These are phyloP conservation scores for Ophioninae sp. DNA, from an alignment of 2,888 invertebrate species.

Conservation along the genomic window DNA sequence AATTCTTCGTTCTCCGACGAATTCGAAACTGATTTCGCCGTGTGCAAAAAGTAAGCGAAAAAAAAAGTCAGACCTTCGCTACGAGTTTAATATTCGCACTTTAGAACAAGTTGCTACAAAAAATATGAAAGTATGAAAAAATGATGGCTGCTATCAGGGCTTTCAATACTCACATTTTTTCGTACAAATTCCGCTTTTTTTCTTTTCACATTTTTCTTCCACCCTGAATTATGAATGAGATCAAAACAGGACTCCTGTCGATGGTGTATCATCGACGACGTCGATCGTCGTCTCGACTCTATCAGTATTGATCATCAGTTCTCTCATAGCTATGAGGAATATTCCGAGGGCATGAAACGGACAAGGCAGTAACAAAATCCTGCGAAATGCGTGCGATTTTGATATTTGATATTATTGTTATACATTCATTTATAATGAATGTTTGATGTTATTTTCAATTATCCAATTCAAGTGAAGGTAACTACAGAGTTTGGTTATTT, in stretches of 20 bases:
- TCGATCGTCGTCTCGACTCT: conserved; percentile 50
- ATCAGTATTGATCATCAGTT: conserved; percentile 45
- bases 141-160: neutral
- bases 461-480: no score
- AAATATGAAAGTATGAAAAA: no score
- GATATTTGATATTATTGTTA: neutral
- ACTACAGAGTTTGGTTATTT: no score
- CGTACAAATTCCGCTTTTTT: neutral
- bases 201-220: no score
- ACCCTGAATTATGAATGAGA: neutral
- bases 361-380: conserved; percentile 43
- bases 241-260: conserved; percentile 50
- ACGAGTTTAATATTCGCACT: no score
- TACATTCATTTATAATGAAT: neutral
- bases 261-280: conserved; percentile 41
- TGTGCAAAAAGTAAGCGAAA: neutral
- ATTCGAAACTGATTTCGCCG: conserved; percentile 22
- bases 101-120: no score
- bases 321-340: conserved; percentile 50
- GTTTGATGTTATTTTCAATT: neutral
- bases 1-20: conserved; percentile 26
- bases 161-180: neutral
- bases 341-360: conserved; percentile 48
- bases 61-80: neutral
- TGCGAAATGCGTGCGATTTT: conserved; percentile 8